Evolutionary conservation across 2,113 vertebrate genomes (phyloP), one percentile per base, ranked within the genome.

Genomic region (Brachyhypopomus gauderio): DNA sequence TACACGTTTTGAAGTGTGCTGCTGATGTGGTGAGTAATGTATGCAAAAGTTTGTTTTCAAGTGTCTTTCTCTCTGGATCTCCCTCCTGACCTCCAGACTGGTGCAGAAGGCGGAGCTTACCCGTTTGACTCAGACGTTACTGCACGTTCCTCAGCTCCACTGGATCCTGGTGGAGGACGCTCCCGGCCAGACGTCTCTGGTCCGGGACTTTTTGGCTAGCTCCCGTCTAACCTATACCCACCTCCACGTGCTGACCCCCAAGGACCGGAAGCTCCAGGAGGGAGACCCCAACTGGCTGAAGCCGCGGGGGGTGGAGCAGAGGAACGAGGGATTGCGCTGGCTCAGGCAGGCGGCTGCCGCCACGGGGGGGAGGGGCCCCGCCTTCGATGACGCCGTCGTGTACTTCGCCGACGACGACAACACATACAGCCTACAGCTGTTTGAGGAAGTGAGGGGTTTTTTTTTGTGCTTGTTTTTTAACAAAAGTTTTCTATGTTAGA

Each of bases 391-490:
- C 67, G 94, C 91, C 0, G 93, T 94, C 74, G 92, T 95, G 5
- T 95, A 95, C 85, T 95, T 95, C 20, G 94, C 94, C 4, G 94
- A 95, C 27, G 94, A 95, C 0, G 94, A 95, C 60, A 95, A 95
- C 89, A 95, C 94, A 0, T 95, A 95, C 82, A 94, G 94, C 86
- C 77, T 94, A 83, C 89, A 92, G 87, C 83, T 95, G 67, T 95
- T 95, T 85, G 88, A 95, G 56, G 94, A 95, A 92, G 94, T 95
- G 62, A 79, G 73, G 5, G 9, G 5, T 45, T 45, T 45, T 14
- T 52, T 52, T 52, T 52, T 52, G 12, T 14, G 12, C 12, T 1
- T 0, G 2, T 52, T 52, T 52, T 52, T 14, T 1, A 14, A 52
- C 2, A 11, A 52, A 52, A 12, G 45, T 14, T 12, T 52, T 7